A percentile compares a stretch with the other conserved stretches of the same genome.
These are phyloP conservation scores for Drosophila ananassae DNA, from an alignment of 1,140 invertebrate genomes.

Conservation along the genomic window DNA sequence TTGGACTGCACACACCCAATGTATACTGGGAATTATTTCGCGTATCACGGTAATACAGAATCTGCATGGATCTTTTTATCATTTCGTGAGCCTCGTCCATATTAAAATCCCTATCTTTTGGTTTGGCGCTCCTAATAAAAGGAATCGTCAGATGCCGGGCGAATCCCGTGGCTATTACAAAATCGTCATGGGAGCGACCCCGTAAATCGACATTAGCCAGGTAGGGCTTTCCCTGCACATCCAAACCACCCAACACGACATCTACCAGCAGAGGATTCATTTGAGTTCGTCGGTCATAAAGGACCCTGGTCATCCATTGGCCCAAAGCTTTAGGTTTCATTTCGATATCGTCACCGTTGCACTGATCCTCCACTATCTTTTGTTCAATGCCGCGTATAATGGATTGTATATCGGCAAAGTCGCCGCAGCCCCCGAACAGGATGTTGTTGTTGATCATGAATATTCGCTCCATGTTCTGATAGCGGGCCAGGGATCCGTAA, in stretches of 20 bases:
- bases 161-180: constrained; percentile 94
- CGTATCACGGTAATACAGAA: constrained; percentile 97
- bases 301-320: constrained; percentile 95
- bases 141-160: constrained; percentile 95
- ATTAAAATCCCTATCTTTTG: constrained; percentile 86
- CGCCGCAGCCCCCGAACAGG: constrained; percentile 94
- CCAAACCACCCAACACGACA: constrained; percentile 94
- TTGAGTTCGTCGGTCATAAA: constrained; percentile 96
- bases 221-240: constrained; percentile 89
- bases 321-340: constrained; percentile 94
- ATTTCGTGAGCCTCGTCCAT: constrained; percentile 88
- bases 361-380: constrained; percentile 96
- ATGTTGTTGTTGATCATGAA: constrained; percentile 95
- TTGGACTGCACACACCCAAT: constrained; percentile 88
- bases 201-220: constrained; percentile 96
- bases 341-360: constrained; percentile 93
- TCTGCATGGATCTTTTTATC: constrained; percentile 92
- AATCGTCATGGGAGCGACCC: constrained; percentile 95
- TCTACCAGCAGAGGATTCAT: constrained; percentile 98
- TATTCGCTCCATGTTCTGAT: constrained; percentile 92
- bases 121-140: constrained; percentile 90
- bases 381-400: constrained; percentile 94
- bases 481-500: constrained; percentile 96
- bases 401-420: constrained; percentile 98
- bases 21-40: constrained; percentile 92